Percentiles rank a stretch among this genome's conserved stretches.
Conservation (phyloP, 2,797 vertebrate species). For the Anolis apletophallus region DNA sequence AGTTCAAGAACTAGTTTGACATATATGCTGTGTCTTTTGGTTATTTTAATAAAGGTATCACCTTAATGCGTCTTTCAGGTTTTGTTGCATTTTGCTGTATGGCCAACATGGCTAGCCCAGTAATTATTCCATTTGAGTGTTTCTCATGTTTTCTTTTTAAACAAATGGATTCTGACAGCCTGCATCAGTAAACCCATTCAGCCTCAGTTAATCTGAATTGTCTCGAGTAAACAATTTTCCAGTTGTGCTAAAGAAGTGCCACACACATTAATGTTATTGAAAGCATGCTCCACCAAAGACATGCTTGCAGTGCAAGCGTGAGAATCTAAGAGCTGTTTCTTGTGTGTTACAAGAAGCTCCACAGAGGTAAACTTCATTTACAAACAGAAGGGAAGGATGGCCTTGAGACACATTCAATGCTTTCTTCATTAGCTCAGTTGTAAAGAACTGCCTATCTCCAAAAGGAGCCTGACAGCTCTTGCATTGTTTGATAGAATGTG, state of each 20-base stretch:
- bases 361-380: constrained; percentile 7
- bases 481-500: neutral
- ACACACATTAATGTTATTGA: constrained; percentile 21
- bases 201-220: neutral
- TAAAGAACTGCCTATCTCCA: neutral
- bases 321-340: constrained; percentile 3
- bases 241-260: constrained; percentile 34
- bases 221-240: constrained; percentile 30
- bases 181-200: constrained; percentile 16
- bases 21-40: too few species aligned
- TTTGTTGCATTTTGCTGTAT: too few species aligned
- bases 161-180: constrained; percentile 5
- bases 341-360: constrained; percentile 9
- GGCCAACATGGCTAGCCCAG: too few species aligned
- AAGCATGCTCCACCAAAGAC: neutral
- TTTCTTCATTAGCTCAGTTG: constrained; percentile 36
- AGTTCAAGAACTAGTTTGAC: too few species aligned
- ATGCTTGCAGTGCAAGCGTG: constrained; percentile 46
- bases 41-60: too few species aligned
- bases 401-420: constrained; percentile 11
- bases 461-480: constrained; percentile 4
- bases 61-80: too few species aligned
- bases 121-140: neutral
- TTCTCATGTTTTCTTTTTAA: neutral
- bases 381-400: neutral